Evolutionary conservation across 1,140 invertebrate genomes (phyloP).

Genomic region (Drosophila sucinea): DNA sequence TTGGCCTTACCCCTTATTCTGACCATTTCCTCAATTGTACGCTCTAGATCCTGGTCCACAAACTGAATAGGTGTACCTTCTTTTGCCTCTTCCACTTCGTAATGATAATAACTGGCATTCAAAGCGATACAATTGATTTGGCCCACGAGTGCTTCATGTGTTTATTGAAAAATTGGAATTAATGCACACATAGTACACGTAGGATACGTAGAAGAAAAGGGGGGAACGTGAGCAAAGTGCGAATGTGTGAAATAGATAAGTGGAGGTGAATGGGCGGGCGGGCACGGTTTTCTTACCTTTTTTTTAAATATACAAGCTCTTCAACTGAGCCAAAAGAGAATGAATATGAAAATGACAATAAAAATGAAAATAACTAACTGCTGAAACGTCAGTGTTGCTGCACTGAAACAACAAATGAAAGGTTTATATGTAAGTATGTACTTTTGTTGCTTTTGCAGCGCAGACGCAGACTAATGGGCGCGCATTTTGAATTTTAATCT

Average conservation of each 20-base stretch:
- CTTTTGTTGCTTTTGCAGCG: background rate
- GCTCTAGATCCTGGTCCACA: conserved; percentile 22
- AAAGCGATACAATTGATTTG: conserved; percentile 57
- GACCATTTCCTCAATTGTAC: conserved; percentile 40
- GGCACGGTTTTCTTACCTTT: conserved; percentile 9
- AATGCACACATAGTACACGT: too few relatives aligned
- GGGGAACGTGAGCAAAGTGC: background rate
- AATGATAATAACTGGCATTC: conserved; percentile 54
- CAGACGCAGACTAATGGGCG: conserved; percentile 5
- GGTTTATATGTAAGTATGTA: background rate
- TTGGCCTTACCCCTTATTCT: conserved; percentile 25
- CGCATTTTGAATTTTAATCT: conserved; percentile 1
- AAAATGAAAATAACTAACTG: background rate
- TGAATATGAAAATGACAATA: conserved; percentile 7
- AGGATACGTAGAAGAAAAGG: background rate
- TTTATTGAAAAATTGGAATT: conserved; percentile 26
- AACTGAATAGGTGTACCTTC: conserved; percentile 10
- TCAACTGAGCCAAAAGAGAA: background rate
- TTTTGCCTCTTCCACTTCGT: conserved; percentile 21
- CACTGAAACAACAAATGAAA: background rate
- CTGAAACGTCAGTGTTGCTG: background rate
- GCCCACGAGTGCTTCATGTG: conserved; percentile 47
- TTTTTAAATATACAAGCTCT: background rate
- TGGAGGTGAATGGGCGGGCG: background rate
- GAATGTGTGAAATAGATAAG: conserved; percentile 6